A percentile compares a stretch with the other conserved stretches of the same genome.
phyloP scores from a whole-genome alignment of 2,888 invertebrate species.

The Acronicta alni region DNA sequence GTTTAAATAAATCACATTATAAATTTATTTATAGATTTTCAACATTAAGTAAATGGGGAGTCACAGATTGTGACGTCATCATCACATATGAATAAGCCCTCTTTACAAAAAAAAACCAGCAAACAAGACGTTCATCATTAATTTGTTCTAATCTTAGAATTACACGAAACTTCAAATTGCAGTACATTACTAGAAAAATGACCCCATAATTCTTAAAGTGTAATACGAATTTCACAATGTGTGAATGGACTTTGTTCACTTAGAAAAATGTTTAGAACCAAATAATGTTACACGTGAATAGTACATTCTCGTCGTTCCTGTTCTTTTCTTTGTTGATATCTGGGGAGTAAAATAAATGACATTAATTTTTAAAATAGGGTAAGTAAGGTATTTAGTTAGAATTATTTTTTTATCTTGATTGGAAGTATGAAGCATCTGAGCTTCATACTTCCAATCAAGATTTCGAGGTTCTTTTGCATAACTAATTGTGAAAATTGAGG shows the following conservation, averaged over 20 bases:
- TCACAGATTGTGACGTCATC: constrained; percentile 43
- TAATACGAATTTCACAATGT: constrained; percentile 29
- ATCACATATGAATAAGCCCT: constrained; percentile 50
- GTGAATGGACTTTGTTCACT: constrained; percentile 42
- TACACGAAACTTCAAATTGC: constrained; percentile 26
- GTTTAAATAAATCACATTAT: constrained; percentile 55
- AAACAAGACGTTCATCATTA: constrained; percentile 19
- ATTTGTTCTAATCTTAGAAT: constrained; percentile 13
- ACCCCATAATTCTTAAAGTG: constrained; percentile 12
- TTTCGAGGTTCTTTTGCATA: too few relatives aligned
- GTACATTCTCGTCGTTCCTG: constrained; percentile 93
- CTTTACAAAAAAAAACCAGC: constrained; percentile 44
- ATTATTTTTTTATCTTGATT: too few relatives aligned
- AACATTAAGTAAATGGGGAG: constrained; percentile 54
- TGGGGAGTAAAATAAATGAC: constrained; percentile 64
- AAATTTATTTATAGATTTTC: constrained; percentile 53
- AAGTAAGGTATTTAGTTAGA: too few relatives aligned
- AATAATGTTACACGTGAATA: constrained; percentile 91
- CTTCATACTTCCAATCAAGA: too few relatives aligned
- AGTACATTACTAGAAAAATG: constrained; percentile 30
- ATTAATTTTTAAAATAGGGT: background rate
- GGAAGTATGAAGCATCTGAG: too few relatives aligned
- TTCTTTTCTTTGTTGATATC: constrained; percentile 93
- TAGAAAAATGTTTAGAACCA: constrained; percentile 51
- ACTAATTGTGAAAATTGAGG: too few relatives aligned